Evolutionary conservation across 2,888 invertebrate genomes (phyloP).

Genomic region (Sarcophaga rosellei): DNA sequence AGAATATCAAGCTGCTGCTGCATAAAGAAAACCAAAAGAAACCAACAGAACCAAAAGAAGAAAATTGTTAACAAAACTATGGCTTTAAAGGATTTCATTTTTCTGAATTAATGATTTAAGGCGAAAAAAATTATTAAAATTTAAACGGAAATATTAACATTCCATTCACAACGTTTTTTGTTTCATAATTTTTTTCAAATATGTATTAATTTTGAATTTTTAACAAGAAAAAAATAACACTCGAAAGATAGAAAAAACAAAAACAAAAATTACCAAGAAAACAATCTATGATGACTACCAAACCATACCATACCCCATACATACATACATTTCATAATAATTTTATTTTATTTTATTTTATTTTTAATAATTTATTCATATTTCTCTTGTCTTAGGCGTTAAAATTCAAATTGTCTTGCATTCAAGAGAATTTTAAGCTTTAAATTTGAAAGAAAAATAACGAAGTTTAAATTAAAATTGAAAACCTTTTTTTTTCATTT

Average conservation of each 20-base stretch:
- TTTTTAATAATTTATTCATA: neutral
- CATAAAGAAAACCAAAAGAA: neutral
- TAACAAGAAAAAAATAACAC: too few species aligned
- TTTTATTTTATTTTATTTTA: neutral
- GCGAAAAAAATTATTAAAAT: neutral
- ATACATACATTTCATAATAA: neutral
- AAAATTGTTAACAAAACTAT: constrained; percentile 48
- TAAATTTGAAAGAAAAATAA: neutral
- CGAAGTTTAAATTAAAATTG: too few species aligned
- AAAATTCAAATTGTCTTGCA: neutral
- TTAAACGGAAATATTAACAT: constrained; percentile 25
- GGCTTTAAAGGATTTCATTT: constrained; percentile 48
- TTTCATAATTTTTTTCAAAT: neutral
- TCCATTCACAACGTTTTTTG: constrained; percentile 11
- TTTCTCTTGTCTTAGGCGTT: neutral
- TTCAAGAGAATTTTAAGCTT: neutral
- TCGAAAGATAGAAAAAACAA: too few species aligned
- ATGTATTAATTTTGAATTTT: neutral
- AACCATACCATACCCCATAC: too few species aligned
- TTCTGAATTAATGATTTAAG: neutral
- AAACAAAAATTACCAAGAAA: neutral
- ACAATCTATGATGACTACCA: neutral
- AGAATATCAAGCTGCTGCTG: neutral
- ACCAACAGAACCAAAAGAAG: neutral
- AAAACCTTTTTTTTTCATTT: too few species aligned